A percentile compares a stretch with the other conserved stretches of the same genome.
These are phyloP conservation scores for Chionoecetes opilio DNA, from an alignment of 1,140 invertebrate genomes.

Conservation along the genomic window DNA sequence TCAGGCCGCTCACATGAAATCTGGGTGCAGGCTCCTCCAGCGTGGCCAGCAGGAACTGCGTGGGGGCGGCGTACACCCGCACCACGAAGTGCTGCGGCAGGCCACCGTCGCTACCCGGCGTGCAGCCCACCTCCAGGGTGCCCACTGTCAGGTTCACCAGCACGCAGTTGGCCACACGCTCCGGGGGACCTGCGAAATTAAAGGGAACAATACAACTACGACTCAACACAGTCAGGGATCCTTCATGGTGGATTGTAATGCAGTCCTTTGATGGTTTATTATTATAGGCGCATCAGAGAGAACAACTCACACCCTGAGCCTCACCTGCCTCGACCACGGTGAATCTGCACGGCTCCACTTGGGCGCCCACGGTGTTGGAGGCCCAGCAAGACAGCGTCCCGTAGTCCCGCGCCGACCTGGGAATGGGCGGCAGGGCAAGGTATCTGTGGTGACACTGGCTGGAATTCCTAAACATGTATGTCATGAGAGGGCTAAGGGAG, in stretches of 20 bases:
- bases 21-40: constrained; percentile 56
- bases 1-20: constrained; percentile 94
- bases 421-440: not conserved
- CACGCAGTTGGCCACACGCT: constrained; percentile 76
- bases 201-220: not conserved
- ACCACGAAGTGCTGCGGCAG: constrained; percentile 75
- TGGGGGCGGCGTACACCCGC: constrained; percentile 74
- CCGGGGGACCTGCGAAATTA: constrained; percentile 72
- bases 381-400: constrained; percentile 88
- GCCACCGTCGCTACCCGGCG: constrained; percentile 74
- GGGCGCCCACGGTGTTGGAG: constrained; percentile 88
- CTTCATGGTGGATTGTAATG: not conserved
- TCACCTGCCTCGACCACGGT: constrained; percentile 89
- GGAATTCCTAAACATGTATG: too few relatives aligned
- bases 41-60: constrained; percentile 72
- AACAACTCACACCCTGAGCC: not conserved
- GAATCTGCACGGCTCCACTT: constrained; percentile 88
- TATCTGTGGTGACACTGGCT: not conserved
- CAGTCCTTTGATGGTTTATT: too few relatives aligned
- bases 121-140: constrained; percentile 76
- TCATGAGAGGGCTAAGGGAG: too few relatives aligned
- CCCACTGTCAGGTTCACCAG: constrained; percentile 77
- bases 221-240: not conserved
- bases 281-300: not conserved
- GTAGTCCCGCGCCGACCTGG: constrained; percentile 85